Evolutionary conservation across 2,888 invertebrate species (phyloP), one percentile per base, ranked within the genome.

Genomic region (Chouioia cunea): DNA sequence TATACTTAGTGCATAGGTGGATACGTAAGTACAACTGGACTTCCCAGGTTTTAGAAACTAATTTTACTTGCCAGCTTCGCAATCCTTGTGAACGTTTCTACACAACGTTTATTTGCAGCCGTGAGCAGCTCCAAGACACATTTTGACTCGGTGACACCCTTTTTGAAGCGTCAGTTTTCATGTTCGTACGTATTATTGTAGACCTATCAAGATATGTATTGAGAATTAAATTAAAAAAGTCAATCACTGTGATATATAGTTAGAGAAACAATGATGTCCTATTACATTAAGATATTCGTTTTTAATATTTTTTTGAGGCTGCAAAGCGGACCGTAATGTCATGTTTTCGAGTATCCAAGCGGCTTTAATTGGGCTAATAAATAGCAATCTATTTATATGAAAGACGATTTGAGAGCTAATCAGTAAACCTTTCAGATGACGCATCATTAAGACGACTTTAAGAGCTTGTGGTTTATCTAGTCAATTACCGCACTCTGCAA

Each of bases 41-140:
- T 80, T 80, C 79, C 78, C 79, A 77, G 77, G 77, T 77, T 78
- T 76, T 71, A 75, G 72, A 77, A 79, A 78, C 76, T 76, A 69
- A 76, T 65, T 68, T 65, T 72, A 60, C 65, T 56, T 46, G 59
- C 60, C 56, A 50, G 47, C 52, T 65, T 65, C 16, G 48, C 48
- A 54, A 60, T 65, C 60, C 58, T 18, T 18, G 16, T 2, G 20
- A 14, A 54, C 50, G 36, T 18, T 65, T 36, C 16, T 20, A 2
- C 74, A 69, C 74, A 46, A 54, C 59, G 53, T 65, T 59, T 58
- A 60, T 59, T 64, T 63, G 52, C 60, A 65, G 43, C 56, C 59
- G 52, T 20, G 58, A 58, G 53, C 14, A 4, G 16, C 36, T 3
- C 36, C 1, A 12, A 6, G 36, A 1, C 36, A 6, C 1, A 12